Conservation (phyloP, 2,888 invertebrate species). For the Psococerastis gibbosa region DNA sequence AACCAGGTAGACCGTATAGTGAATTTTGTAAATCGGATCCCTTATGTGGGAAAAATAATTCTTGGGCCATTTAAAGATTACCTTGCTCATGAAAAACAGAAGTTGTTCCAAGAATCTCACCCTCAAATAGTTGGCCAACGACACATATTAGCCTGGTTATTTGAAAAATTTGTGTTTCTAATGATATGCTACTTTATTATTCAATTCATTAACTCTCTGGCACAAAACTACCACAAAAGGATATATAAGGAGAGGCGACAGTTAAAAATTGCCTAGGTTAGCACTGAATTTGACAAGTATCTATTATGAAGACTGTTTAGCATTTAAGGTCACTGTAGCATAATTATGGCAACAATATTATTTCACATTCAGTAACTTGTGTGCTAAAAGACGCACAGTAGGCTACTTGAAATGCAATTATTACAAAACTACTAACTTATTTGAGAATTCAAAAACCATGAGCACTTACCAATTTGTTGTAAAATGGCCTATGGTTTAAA, state of each 20-base stretch:
- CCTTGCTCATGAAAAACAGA: slow-evolving; percentile 70
- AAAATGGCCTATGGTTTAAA: no score
- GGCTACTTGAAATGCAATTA: no score
- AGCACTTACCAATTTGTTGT: no score
- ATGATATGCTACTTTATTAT: slow-evolving; percentile 93
- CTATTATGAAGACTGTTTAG: no score
- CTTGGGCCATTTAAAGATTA: slow-evolving; percentile 77
- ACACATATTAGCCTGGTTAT: slow-evolving; percentile 39
- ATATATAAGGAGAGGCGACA: slow-evolving; percentile 21
- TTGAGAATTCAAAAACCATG: no score
- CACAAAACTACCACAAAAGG: slow-evolving; percentile 77
- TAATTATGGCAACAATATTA: no score
- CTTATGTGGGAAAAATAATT: slow-evolving; percentile 60
- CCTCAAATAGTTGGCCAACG: slow-evolving; percentile 12
- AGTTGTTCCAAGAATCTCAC: slow-evolving; percentile 46
- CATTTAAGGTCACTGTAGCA: no score
- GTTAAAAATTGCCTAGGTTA: no score
- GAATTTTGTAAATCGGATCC: slow-evolving; percentile 31
- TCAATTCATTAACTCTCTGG: slow-evolving; percentile 92
- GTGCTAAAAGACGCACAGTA: no score
- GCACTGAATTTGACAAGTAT: no score
- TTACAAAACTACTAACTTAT: no score
- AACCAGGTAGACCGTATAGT: slow-evolving; percentile 65
- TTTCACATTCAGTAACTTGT: no score
- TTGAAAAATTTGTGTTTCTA: slow-evolving; percentile 75